These are phyloP conservation scores for Varanus salvator DNA, from an alignment of 2,113 vertebrate species.

Conservation along the genomic window DNA sequence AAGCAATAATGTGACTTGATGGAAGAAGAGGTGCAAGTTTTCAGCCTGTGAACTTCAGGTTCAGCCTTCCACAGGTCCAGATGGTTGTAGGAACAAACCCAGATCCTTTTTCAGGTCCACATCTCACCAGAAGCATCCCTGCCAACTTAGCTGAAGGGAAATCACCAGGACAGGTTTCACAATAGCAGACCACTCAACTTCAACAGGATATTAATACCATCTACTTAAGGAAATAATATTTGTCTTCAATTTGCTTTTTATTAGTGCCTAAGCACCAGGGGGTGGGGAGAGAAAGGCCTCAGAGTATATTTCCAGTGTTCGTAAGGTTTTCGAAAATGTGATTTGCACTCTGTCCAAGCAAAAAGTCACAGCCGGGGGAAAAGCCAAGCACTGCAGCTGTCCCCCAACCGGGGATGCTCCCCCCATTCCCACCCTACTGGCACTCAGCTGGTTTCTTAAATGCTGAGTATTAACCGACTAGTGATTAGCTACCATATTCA, in stretches of 20 bases:
- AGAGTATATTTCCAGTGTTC: slow-evolving; percentile 41
- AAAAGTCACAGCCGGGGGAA: slow-evolving; percentile 2
- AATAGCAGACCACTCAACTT: slow-evolving; percentile 69
- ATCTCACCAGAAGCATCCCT: slow-evolving; percentile 65
- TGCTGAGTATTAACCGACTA: slow-evolving; percentile 21
- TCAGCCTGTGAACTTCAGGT: neutral
- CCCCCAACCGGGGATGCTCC: neutral
- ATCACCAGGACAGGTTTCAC: slow-evolving; percentile 67
- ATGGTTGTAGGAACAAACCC: slow-evolving; percentile 28
- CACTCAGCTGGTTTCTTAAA: slow-evolving; percentile 20
- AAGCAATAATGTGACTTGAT: too few relatives aligned
- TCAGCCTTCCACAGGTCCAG: neutral
- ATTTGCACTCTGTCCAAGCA: neutral
- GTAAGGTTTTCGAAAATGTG: slow-evolving; percentile 38
- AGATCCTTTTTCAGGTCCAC: slow-evolving; percentile 34
- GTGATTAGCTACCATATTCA: slow-evolving; percentile 12
- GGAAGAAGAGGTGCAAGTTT: neutral
- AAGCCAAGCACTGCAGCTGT: neutral
- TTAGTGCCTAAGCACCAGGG: slow-evolving; percentile 58
- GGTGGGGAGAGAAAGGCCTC: slow-evolving; percentile 34
- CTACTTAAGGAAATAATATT: slow-evolving; percentile 74
- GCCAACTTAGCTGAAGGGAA: slow-evolving; percentile 68
- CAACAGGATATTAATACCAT: slow-evolving; percentile 81
- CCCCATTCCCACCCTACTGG: neutral
- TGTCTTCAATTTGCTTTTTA: slow-evolving; percentile 68